phyloP scores from a whole-genome alignment of 2,113 vertebrate species.

The Octodon degus region DNA sequence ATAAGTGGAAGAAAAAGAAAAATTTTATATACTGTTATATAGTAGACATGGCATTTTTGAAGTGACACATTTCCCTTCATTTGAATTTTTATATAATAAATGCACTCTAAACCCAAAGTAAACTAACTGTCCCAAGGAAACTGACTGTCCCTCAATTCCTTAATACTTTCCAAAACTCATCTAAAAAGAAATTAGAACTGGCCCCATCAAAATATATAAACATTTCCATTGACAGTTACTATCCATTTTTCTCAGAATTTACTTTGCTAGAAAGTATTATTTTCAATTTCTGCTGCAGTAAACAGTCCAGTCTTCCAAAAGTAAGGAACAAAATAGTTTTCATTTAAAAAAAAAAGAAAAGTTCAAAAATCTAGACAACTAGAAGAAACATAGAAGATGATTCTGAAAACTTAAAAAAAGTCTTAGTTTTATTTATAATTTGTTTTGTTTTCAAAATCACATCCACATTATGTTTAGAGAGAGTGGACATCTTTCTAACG shows the following conservation, averaged over 20 bases:
- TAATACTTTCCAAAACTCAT: slow-evolving; percentile 63
- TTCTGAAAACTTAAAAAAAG: slow-evolving; percentile 59
- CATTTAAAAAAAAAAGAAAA: slow-evolving; percentile 30
- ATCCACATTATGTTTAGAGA: slow-evolving; percentile 13
- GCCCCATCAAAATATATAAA: neutral
- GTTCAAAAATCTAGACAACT: slow-evolving; percentile 59
- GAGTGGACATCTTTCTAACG: slow-evolving; percentile 8
- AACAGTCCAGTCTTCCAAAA: slow-evolving; percentile 77
- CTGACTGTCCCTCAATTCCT: slow-evolving; percentile 54
- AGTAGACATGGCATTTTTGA: slow-evolving; percentile 75
- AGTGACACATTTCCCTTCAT: slow-evolving; percentile 67
- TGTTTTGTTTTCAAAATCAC: slow-evolving; percentile 55
- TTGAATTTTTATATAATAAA: slow-evolving; percentile 66
- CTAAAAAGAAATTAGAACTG: slow-evolving; percentile 63
- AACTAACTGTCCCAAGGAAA: slow-evolving; percentile 68
- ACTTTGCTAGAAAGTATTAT: slow-evolving; percentile 50
- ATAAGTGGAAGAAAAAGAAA: slow-evolving; percentile 72
- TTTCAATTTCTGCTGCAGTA: slow-evolving; percentile 77
- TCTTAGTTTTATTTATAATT: slow-evolving; percentile 36
- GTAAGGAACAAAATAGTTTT: slow-evolving; percentile 65
- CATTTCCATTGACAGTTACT: slow-evolving; percentile 60
- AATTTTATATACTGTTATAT: slow-evolving; percentile 65
- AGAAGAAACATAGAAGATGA: slow-evolving; percentile 59
- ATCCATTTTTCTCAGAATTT: slow-evolving; percentile 62
- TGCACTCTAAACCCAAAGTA: slow-evolving; percentile 65